A percentile compares a stretch with the other conserved stretches of the same genome.
Evolutionary conservation across 2,888 invertebrate species (phyloP).

Genomic region (Pristionchus mayeri): DNA sequence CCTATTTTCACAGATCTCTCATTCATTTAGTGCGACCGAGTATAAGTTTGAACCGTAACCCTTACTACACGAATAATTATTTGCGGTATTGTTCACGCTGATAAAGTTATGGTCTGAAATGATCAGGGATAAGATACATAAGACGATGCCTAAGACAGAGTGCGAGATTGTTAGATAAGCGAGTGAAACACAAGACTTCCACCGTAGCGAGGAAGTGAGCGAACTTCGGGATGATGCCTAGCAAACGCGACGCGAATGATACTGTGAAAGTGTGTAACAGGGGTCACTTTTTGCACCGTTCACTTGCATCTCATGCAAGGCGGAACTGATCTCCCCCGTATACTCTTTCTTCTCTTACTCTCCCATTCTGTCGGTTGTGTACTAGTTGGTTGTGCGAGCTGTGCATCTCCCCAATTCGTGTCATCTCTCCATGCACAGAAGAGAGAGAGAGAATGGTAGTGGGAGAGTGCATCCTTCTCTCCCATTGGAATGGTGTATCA

Average conservation of each 20-base stretch:
- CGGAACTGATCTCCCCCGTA: neutral
- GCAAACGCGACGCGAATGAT: neutral
- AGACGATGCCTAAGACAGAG: neutral
- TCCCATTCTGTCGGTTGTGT: no score
- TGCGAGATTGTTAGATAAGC: no score
- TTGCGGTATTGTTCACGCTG: slow-evolving; percentile 25
- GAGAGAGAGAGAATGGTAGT: neutral
- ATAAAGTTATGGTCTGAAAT: slow-evolving; percentile 28
- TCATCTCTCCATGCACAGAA: neutral
- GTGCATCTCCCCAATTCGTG: neutral
- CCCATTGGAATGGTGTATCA: no score
- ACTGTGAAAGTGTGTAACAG: neutral
- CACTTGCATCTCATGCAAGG: neutral
- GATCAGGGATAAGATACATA: neutral
- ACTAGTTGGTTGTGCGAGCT: neutral
- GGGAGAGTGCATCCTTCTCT: no score
- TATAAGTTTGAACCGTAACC: slow-evolving; percentile 34
- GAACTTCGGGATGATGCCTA: neutral
- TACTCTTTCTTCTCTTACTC: neutral
- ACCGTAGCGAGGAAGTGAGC: no score
- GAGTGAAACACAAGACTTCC: no score
- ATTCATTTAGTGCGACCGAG: neutral
- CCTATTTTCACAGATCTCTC: slow-evolving; percentile 18
- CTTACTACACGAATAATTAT: neutral
- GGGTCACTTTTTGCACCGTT: neutral